Conservation (phyloP, 2,797 vertebrate genomes). For the Aulostomus chinensis region DNA sequence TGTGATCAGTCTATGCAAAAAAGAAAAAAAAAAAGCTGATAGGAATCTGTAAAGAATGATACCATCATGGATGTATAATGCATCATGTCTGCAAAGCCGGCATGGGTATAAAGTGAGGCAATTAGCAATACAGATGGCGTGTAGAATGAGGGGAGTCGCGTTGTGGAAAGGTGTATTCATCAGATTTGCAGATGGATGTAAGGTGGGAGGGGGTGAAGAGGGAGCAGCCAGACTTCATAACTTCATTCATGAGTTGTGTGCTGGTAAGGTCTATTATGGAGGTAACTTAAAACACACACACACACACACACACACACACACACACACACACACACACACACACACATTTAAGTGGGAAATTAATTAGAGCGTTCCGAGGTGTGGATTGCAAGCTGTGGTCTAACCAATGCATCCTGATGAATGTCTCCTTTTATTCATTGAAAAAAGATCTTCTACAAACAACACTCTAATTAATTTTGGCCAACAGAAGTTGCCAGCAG, state of each 20-base stretch:
- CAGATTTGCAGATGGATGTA: conserved; percentile 4
- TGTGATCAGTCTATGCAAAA: conserved; percentile 7
- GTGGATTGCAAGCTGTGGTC: too few relatives aligned
- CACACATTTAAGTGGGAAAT: too few relatives aligned
- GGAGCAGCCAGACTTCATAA: not conserved
- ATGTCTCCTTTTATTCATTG: conserved; percentile 38
- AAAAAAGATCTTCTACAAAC: conserved; percentile 19
- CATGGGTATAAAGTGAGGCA: conserved; percentile 6
- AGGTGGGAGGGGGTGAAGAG: not conserved
- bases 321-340: too few relatives aligned
- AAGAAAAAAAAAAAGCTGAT: conserved; percentile 14
- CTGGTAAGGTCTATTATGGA: too few relatives aligned
- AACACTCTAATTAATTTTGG: conserved; percentile 36
- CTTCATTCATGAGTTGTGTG: not conserved
- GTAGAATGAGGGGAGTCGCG: conserved; percentile 25
- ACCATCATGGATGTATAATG: conserved; percentile 10
- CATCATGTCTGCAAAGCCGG: conserved; percentile 8
- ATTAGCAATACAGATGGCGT: conserved; percentile 29
- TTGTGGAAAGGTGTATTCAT: conserved; percentile 26
- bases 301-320: too few relatives aligned
- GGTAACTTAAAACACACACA: too few relatives aligned
- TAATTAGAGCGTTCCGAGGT: too few relatives aligned
- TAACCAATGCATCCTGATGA: conserved; percentile 11
- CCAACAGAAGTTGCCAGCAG: conserved; percentile 9
- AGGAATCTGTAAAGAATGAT: conserved; percentile 20